phyloP scores from a whole-genome alignment of 2,797 vertebrate species.

The Triplophysa yarkandensis region DNA sequence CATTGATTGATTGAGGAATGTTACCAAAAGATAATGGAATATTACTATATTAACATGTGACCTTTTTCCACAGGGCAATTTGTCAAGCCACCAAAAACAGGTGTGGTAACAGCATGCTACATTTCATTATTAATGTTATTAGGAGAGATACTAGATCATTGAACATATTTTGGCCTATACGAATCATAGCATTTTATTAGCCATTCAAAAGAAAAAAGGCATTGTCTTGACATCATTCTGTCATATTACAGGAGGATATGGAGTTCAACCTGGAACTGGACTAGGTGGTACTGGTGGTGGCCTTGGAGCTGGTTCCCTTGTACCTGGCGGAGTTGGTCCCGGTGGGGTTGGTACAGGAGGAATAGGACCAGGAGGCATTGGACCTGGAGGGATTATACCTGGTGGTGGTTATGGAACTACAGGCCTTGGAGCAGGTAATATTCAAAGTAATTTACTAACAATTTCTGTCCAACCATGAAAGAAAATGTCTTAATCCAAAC shows the following conservation, averaged over 20 bases:
- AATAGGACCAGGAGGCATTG: slow-evolving; percentile 22
- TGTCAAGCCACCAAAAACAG: slow-evolving; percentile 68
- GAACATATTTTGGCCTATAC: not conserved
- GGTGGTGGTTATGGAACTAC: slow-evolving; percentile 57
- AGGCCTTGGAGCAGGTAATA: slow-evolving; percentile 39
- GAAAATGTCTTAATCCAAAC: not conserved
- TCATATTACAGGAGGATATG: slow-evolving; percentile 44
- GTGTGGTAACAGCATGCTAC: slow-evolving; percentile 48
- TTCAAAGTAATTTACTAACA: not conserved
- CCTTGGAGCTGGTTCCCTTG: too few relatives aligned
- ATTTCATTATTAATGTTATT: not conserved
- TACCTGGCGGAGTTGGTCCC: slow-evolving; percentile 51
- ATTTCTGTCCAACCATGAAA: not conserved
- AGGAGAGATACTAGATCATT: not conserved
- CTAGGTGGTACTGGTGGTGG: slow-evolving; percentile 17
- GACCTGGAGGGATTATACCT: slow-evolving; percentile 19
- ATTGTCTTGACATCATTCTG: slow-evolving; percentile 12
- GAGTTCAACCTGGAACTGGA: slow-evolving; percentile 47
- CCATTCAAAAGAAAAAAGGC: not conserved
- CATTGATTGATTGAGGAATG: not conserved
- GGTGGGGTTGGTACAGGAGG: slow-evolving; percentile 52
- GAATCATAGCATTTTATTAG: not conserved
- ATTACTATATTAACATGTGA: not conserved
- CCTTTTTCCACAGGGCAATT: slow-evolving; percentile 54
- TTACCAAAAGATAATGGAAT: not conserved